Percentiles rank a stretch among this genome's conserved stretches.
phyloP scores from a whole-genome alignment of 2,797 vertebrate species.

The Mallotus villosus region DNA sequence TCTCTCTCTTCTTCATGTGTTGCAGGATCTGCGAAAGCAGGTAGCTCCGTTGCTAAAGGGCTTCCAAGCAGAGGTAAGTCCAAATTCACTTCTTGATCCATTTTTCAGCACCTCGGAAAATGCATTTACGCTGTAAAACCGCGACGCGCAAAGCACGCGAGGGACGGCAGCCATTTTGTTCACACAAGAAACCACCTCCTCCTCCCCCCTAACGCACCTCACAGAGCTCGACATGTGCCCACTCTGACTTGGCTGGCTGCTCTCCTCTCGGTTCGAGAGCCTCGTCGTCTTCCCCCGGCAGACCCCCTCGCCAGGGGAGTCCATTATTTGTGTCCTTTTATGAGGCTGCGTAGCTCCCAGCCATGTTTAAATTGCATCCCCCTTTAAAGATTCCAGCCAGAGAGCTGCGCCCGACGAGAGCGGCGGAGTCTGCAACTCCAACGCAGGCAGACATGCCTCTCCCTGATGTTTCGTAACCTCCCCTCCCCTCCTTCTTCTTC shows the following conservation, averaged over 20 bases:
- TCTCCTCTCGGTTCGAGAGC: background rate
- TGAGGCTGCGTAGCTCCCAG: slow-evolving; percentile 29
- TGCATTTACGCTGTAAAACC: too few relatives aligned
- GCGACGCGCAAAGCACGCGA: too few relatives aligned
- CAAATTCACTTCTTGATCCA: background rate
- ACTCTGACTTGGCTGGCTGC: slow-evolving; percentile 11
- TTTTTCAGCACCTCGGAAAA: background rate
- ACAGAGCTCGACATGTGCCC: slow-evolving; percentile 27
- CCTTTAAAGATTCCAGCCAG: slow-evolving; percentile 14
- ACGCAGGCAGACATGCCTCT: slow-evolving; percentile 8
- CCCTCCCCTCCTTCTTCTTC: background rate
- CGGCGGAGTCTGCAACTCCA: slow-evolving; percentile 1
- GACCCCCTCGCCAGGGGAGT: slow-evolving; percentile 8
- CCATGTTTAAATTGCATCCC: slow-evolving; percentile 39
- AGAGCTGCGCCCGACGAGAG: slow-evolving; percentile 16
- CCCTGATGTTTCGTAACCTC: background rate
- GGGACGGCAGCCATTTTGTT: slow-evolving; percentile 20
- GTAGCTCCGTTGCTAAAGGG: slow-evolving; percentile 89
- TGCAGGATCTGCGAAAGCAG: slow-evolving; percentile 88
- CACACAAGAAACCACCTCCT: background rate
- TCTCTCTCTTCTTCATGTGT: slow-evolving; percentile 16
- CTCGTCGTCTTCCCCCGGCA: background rate
- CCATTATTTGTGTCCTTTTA: slow-evolving; percentile 30
- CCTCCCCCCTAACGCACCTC: slow-evolving; percentile 18
- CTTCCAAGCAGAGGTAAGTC: slow-evolving; percentile 89